phyloP scores from a whole-genome alignment of 2,113 vertebrate genomes.

The Lophura nycthemera region DNA sequence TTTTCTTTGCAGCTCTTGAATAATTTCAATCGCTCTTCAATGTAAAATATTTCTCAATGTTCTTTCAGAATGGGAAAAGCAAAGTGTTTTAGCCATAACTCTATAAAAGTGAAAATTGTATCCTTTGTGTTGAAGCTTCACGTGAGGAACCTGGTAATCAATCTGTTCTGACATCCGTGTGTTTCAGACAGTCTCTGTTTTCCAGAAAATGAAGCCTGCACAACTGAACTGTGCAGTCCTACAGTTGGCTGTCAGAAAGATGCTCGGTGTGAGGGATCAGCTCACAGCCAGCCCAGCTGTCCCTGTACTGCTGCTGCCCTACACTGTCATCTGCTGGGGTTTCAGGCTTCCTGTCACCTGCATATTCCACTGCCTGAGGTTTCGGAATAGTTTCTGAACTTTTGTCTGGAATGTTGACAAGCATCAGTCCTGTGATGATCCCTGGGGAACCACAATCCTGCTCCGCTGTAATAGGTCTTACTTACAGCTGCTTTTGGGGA shows the following conservation, averaged over 20 bases:
- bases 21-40: neutral
- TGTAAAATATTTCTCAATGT: neutral
- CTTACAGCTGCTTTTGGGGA: conserved; percentile 24
- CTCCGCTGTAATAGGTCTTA: neutral
- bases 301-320: neutral
- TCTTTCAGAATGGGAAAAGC: neutral
- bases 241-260: neutral
- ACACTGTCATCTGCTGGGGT: neutral
- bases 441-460: neutral
- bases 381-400: neutral
- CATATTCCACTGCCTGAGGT: neutral
- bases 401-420: neutral
- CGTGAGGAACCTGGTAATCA: neutral
- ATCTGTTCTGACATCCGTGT: neutral
- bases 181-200: neutral
- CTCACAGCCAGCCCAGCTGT: neutral
- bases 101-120: neutral
- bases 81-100: neutral
- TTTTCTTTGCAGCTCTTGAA: neutral
- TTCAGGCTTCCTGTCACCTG: neutral
- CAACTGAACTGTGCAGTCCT: neutral
- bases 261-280: neutral
- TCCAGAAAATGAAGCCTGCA: neutral
- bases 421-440: neutral
- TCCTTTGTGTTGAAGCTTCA: neutral